Evolutionary conservation across 1,140 invertebrate species (phyloP), one percentile per base, ranked within the genome.

Genomic region (Penaeus indicus): DNA sequence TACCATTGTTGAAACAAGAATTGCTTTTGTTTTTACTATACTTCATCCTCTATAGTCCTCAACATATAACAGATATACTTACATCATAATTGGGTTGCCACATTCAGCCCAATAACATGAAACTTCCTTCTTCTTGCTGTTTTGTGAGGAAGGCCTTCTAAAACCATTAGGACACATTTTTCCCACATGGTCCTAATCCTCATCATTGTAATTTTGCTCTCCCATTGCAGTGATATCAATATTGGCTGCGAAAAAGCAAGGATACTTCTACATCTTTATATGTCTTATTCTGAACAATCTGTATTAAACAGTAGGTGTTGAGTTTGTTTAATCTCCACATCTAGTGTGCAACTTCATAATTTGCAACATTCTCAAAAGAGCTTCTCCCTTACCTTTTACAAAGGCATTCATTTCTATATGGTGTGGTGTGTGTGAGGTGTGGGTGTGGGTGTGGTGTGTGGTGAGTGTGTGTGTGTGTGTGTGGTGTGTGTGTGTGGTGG

Each of bases 201-300:
- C 97, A 92, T 97, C 97, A 0, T 96, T 95, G 92, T 98, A 91
- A 98, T 97, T 92, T 98, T 97, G 92, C 98, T 96, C 75, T 95
- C 93, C 0, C 97, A 96, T 93, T 98, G 96, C 11, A 95, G 93
- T 16, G 95, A 95, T 88, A 98, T 97, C 92, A 97, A 97, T 96
- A 96, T 61, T 94, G 94, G 92, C 97, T 97, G 81, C 91, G 69
- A 42, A 80, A 85, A 27, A 85, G 18, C 4, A 81, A 54, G 25
- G 18, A 42, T n/a, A 7, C 0, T 18, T 54, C 21, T 19, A 16
- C 32, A 81, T 5, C 18, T 32, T 25, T 4, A n/a, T 25, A n/a
- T 75, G 38, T 25, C 3, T 16, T 27, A 27, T 18, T 75, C n/a
- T n/a, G n/a, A n/a, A 75, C 27, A 32, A 75, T 18, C 21, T 32